These are phyloP conservation scores for Neofelis nebulosa DNA, from an alignment of 2,113 vertebrate species.

Conservation along the genomic window DNA sequence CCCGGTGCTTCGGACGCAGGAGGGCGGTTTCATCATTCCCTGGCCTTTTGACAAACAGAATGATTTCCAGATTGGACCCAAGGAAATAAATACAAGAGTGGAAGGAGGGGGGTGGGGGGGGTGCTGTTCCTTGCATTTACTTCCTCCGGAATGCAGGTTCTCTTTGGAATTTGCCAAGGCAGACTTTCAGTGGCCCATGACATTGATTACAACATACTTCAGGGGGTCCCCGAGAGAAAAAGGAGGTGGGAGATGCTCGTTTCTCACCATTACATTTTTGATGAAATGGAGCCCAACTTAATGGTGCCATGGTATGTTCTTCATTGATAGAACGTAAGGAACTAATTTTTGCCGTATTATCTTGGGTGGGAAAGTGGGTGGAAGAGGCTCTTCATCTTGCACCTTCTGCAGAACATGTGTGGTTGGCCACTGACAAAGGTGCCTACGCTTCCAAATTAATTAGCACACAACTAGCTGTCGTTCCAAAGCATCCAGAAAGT, in stretches of 20 bases:
- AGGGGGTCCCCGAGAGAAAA: not conserved
- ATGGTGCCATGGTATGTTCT: not conserved
- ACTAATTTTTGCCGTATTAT: slow-evolving; percentile 44
- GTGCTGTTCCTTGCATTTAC: not conserved
- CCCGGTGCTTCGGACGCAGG: not conserved
- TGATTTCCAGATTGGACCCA: slow-evolving; percentile 34
- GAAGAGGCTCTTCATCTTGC: not conserved
- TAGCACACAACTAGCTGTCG: not conserved
- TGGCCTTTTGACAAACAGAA: slow-evolving; percentile 41
- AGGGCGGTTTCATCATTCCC: not conserved
- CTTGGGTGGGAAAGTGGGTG: not conserved
- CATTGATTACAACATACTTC: not conserved
- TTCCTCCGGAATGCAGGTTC: not conserved
- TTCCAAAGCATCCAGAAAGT: not conserved
- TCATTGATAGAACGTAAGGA: not conserved
- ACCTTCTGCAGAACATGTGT: not conserved
- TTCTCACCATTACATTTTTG: not conserved
- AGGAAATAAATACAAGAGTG: not conserved
- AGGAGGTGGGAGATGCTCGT: not conserved
- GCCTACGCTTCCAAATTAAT: not conserved
- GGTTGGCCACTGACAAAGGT: not conserved
- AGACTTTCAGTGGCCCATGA: not conserved
- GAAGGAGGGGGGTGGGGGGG: not conserved
- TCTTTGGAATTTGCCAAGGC: not conserved
- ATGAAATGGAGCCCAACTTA: not conserved